Evolutionary conservation across 2,888 invertebrate species (phyloP).

Genomic region (Aproaerema taeniolella): DNA sequence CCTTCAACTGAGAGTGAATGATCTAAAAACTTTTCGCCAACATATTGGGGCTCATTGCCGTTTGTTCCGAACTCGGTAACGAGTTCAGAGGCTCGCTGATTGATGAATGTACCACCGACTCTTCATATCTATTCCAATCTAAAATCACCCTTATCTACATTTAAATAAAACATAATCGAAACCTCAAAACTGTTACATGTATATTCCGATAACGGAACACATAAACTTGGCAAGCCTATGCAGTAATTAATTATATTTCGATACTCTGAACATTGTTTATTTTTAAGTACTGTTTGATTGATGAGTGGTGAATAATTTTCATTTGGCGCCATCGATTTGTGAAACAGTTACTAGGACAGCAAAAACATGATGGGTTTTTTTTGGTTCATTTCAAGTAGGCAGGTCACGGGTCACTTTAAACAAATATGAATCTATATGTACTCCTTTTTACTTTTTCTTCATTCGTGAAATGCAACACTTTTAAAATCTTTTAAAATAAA

Average conservation of each 20-base stretch:
- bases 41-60: slow-evolving; percentile 56
- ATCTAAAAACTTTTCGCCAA: slow-evolving; percentile 67
- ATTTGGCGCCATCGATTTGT: background rate
- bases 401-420: too few relatives aligned
- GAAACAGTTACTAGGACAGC: slow-evolving; percentile 1
- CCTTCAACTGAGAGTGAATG: slow-evolving; percentile 65
- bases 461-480: too few relatives aligned
- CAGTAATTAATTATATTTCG: slow-evolving; percentile 6
- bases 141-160: slow-evolving; percentile 30
- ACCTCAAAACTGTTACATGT: slow-evolving; percentile 38
- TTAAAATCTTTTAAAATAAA: too few relatives aligned
- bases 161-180: slow-evolving; percentile 7
- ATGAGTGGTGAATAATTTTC: background rate
- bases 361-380: too few relatives aligned
- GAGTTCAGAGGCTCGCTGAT: slow-evolving; percentile 66
- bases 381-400: too few relatives aligned
- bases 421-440: too few relatives aligned
- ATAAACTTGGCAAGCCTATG: slow-evolving; percentile 40
- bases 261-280: slow-evolving; percentile 2
- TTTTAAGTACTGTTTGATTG: background rate
- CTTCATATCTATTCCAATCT: too few relatives aligned
- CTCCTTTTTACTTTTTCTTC: too few relatives aligned
- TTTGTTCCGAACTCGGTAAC: slow-evolving; percentile 63
- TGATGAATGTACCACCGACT: slow-evolving; percentile 63
- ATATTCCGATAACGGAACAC: slow-evolving; percentile 51